Evolutionary conservation across 2,113 vertebrate species (phyloP), one percentile per base, ranked within the genome.

Genomic region (Callipepla squamata): DNA sequence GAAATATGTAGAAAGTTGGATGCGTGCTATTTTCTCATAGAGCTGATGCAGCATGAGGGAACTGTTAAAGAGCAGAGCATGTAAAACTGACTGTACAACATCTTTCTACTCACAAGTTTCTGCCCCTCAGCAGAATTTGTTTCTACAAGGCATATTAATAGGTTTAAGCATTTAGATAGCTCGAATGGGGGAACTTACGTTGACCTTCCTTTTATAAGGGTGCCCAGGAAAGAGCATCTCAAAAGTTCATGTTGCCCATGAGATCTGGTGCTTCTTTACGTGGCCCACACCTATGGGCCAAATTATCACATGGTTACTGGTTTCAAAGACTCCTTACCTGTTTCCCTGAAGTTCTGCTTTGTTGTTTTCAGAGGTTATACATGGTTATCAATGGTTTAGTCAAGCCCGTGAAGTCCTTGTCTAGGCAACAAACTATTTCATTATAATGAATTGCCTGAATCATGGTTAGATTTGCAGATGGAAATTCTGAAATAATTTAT

Each of bases 41-140:
- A 1, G 0, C 21, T 47, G 28, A n/a, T 51, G 44, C 4, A 1
- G 28, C 12, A 6, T 36, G 11, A n/a, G 30, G 48, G 14, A 74
- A 11, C 38, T 65, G n/a, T 17, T 62, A 45, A 73, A 10, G 50
- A 67, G 11, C 17, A 48, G 53, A 44, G 21, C 7, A 26, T 4
- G 8, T 28, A n/a, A 47, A 83, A 69, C 13, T 45, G 55, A 19
- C 44, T 20, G 10, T 18, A 36, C 17, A 30, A 13, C 4, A 21
- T 9, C 36, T 68, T 59, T 59, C 51, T 58, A n/a, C 53, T n/a
- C 25, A 66, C 9, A 59, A 25, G 19, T 38, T 28, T 65, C 50
- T 87, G 58, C 16, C 53, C 48, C 23, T 25, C 55, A 63, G 28
- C 30, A 63, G n/a, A 91, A 65, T 6, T 11, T 63, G 34, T 59